Evolutionary conservation across 2,113 vertebrate species (phyloP).

Genomic region (Cacatua alba): DNA sequence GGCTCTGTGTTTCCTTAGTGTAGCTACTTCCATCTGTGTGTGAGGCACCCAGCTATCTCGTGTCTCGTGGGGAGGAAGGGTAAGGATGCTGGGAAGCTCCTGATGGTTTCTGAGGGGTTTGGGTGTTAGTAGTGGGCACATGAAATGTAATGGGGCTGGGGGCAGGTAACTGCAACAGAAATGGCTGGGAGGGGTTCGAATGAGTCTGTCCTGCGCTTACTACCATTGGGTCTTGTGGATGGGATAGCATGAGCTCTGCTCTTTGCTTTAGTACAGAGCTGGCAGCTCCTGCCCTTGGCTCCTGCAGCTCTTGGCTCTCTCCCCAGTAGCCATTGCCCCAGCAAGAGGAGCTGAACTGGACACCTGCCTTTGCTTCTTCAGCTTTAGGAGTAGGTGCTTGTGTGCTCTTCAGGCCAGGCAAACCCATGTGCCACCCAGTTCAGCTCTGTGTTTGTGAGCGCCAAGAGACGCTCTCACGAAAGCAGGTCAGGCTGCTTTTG

Average conservation of each 20-base stretch:
- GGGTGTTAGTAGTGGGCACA: not conserved
- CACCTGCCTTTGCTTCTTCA: fast-evolving
- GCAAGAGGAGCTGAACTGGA: not conserved
- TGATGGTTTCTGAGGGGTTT: not conserved
- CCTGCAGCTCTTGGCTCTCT: not conserved
- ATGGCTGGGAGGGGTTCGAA: not conserved
- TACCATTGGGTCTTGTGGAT: not conserved
- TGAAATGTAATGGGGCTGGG: not conserved
- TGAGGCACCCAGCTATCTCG: not conserved
- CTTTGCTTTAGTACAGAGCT: not conserved
- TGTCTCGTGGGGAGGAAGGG: not conserved
- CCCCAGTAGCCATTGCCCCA: not conserved
- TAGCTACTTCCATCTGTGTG: not conserved
- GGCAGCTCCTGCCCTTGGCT: not conserved
- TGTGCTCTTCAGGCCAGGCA: not conserved
- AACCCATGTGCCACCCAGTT: fast-evolving
- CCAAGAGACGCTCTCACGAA: fast-evolving
- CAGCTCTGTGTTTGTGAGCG: not conserved
- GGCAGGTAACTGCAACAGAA: not conserved
- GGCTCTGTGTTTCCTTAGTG: not conserved
- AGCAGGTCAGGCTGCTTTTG: not conserved
- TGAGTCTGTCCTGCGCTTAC: not conserved
- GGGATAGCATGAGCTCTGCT: not conserved
- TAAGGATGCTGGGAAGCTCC: not conserved
- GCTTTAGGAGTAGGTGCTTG: not conserved